Conservation (phyloP, 2,888 invertebrate species). For the Seladonia tumulorum region DNA sequence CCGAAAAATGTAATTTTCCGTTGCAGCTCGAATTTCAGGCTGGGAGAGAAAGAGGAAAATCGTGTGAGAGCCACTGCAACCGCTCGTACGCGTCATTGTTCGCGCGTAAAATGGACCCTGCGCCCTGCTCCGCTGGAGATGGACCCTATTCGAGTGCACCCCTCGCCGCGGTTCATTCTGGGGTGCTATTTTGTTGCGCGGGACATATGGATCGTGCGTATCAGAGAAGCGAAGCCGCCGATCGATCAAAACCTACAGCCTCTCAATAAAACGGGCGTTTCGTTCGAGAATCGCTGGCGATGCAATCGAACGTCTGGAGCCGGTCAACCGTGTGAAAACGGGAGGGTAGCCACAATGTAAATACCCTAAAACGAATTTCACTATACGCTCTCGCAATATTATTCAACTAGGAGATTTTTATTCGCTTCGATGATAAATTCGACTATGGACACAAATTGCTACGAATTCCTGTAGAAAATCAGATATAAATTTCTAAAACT, state of each 20-base stretch:
- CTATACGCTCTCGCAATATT: background rate
- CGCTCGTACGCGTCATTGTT: constrained; percentile 54
- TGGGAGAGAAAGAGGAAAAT: background rate
- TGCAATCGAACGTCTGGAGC: constrained; percentile 8
- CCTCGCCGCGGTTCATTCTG: constrained; percentile 27
- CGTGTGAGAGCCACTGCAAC: constrained; percentile 56
- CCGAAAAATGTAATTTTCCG: background rate
- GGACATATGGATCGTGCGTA: constrained; percentile 31
- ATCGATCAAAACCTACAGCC: constrained; percentile 13
- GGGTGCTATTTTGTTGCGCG: constrained; percentile 38
- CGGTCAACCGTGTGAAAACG: background rate
- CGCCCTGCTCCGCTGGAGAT: constrained; percentile 45
- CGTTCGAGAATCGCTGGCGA: background rate
- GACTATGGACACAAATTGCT: too few species aligned
- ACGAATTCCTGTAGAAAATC: too few species aligned
- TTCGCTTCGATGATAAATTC: too few species aligned
- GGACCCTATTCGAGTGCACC: constrained; percentile 58
- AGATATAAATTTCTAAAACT: too few species aligned
- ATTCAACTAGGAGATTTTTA: background rate
- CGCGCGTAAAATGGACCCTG: constrained; percentile 28
- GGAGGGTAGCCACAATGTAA: background rate
- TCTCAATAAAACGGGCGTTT: background rate
- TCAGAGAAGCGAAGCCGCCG: background rate
- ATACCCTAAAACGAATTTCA: background rate
- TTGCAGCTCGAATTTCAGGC: background rate